A percentile compares a stretch with the other conserved stretches of the same genome.
Conservation (phyloP, 1,140 invertebrate genomes). For the Formica exsecta region DNA sequence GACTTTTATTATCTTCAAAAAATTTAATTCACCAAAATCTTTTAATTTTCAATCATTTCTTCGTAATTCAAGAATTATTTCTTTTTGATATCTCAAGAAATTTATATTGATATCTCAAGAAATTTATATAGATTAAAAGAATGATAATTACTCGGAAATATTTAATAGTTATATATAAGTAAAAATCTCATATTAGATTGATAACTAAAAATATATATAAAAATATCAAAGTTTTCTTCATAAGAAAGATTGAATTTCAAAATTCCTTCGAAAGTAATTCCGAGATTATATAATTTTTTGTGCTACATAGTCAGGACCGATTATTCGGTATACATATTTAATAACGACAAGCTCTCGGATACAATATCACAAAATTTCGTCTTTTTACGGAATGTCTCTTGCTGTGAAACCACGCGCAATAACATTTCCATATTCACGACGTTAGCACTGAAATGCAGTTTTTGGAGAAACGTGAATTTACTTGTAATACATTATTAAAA, state of each 20-base stretch:
- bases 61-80: neutral
- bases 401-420: slow-evolving; percentile 6
- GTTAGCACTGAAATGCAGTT: slow-evolving; percentile 20
- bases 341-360: neutral
- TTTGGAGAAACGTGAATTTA: slow-evolving; percentile 40
- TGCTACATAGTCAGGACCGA: neutral
- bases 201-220: neutral
- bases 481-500: slow-evolving; percentile 34
- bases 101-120: neutral
- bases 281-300: neutral
- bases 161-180: neutral
- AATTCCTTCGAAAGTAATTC: neutral
- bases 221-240: neutral
- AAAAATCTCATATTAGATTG: neutral
- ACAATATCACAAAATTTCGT: slow-evolving; percentile 5
- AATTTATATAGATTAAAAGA: neutral
- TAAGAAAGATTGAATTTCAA: neutral
- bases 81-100: neutral
- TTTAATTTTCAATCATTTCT: neutral
- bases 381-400: neutral
- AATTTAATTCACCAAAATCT: neutral
- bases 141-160: neutral
- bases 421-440: slow-evolving; percentile 40
- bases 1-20: neutral
- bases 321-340: slow-evolving; percentile 46